Base-by-base conservation (phyloP, 2,888 invertebrate genomes). In the Vanessa cardui region DNA sequence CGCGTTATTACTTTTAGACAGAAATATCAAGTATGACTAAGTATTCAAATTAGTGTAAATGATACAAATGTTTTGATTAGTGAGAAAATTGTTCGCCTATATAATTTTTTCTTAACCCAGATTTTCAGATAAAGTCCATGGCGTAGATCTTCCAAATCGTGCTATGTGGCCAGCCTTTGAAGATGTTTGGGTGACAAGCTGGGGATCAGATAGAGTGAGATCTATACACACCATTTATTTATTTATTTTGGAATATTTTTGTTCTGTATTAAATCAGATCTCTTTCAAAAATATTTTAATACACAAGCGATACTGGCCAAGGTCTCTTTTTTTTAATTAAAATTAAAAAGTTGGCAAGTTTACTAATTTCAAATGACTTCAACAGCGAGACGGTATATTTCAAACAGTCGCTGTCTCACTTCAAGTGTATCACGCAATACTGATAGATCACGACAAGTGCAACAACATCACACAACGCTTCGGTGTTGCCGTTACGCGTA, bases 101-200 rank as follows among this genome's bases (percentile, higher is more conserved):
- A 18, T 18, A 26, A 46, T n/a, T 20, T n/a, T n/a, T n/a, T 60
- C 20, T 31, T 21, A 58, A 39, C 46, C 4, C 68, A 92, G 92
- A 62, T 92, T 92, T 73, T 86, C 89, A 3, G 77, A 91, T 58
- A 15, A 49, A 0, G 74, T 85, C 0, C 92, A 92, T 58, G 78
- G 70, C 0, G 84, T 88, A 1, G 92, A 92, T 61, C 76, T 92
- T 0, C 92, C 92, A 0, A 90, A 91, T 61, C 79, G 82, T 1
- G 77, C 75, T 2, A 91, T 91, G 92, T 66, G 80, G 73, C 92
- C 92, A 0, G 69, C 85, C 0, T 92, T 91, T 60, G 85, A 88
- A 2, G 92, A 92, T 65, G 89, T 82, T 0, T 92, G 90, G 90
- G 75, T 92, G 50, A 83, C 87, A 6, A 88, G 92, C 65, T 92